Conservation (phyloP, 2,113 vertebrate genomes). For the Labeo catla region DNA sequence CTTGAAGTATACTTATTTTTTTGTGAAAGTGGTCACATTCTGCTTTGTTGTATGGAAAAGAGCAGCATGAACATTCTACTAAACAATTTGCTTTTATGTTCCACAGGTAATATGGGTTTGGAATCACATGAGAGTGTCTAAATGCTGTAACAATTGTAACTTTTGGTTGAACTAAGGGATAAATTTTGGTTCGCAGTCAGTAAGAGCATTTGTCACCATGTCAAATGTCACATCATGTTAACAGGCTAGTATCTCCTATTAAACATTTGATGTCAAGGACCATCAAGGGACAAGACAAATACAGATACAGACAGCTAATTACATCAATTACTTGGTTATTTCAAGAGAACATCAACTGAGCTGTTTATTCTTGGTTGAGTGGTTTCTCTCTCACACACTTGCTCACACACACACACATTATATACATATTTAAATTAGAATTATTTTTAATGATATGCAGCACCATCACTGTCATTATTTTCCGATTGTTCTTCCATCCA, state of each 20-base stretch:
- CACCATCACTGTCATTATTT: slow-evolving; percentile 15
- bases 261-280: background rate
- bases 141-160: background rate
- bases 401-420: background rate
- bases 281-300: slow-evolving; percentile 14
- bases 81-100: background rate
- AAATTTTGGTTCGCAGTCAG: background rate
- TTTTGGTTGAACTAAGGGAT: background rate
- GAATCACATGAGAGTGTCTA: background rate
- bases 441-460: slow-evolving; percentile 10
- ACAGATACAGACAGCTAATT: slow-evolving; percentile 11
- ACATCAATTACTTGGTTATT: background rate
- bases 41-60: background rate
- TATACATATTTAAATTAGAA: slow-evolving; percentile 4
- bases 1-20: background rate
- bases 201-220: slow-evolving; percentile 24
- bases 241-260: background rate
- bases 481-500: background rate
- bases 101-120: background rate
- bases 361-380: slow-evolving; percentile 7
- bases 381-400: background rate
- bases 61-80: background rate
- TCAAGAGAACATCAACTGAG: slow-evolving; percentile 1
- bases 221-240: slow-evolving; percentile 38
- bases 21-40: background rate